These are phyloP conservation scores for Philonicus albiceps DNA, from an alignment of 2,888 invertebrate species.

Conservation along the genomic window DNA sequence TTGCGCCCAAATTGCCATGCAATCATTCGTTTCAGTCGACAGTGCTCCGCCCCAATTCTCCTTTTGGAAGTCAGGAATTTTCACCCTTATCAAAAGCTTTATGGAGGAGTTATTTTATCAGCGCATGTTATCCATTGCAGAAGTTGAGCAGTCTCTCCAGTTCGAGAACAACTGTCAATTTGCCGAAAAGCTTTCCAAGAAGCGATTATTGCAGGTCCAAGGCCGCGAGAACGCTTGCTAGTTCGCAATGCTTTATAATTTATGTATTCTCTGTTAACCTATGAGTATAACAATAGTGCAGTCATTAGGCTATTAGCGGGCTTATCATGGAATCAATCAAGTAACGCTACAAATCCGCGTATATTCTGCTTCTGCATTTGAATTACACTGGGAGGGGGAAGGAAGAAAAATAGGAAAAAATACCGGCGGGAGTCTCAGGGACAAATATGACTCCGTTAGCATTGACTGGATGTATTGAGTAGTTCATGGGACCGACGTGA, in stretches of 20 bases:
- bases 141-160: neutral
- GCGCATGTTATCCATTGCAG: neutral
- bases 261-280: conserved; percentile 21
- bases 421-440: neutral
- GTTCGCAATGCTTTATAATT: neutral
- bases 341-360: neutral
- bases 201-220: neutral
- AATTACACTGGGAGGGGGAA: neutral
- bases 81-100: neutral
- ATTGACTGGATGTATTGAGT: conserved; percentile 26
- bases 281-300: conserved; percentile 5
- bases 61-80: neutral
- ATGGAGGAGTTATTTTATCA: neutral
- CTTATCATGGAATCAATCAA: neutral
- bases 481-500: no score
- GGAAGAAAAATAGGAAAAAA: neutral
- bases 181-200: neutral
- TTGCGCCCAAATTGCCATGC: conserved; percentile 2
- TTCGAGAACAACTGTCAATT: neutral
- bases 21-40: neutral
- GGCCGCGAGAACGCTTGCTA: neutral
- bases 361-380: neutral
- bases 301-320: conserved; percentile 7
- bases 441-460: conserved; percentile 25
- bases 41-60: neutral